Conservation (phyloP, 2,888 invertebrate genomes). For the Helleia helle region DNA sequence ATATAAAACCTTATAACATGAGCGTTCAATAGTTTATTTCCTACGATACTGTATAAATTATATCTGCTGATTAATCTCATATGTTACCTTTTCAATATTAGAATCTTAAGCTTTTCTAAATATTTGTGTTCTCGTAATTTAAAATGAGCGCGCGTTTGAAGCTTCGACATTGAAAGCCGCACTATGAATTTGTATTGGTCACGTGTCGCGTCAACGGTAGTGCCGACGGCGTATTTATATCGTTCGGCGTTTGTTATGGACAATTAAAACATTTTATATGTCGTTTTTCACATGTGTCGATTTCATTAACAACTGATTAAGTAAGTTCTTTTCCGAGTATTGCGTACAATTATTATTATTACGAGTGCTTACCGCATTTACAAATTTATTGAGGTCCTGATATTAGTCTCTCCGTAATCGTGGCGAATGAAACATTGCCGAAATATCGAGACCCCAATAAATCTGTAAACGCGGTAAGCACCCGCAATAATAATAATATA, state of each 20-base stretch:
- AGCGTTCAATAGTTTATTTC: too few species aligned
- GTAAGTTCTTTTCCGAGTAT: conserved; percentile 2
- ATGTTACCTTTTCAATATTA: conserved; percentile 2
- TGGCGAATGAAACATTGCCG: too few species aligned
- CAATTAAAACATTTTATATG: conserved; percentile 16
- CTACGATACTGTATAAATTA: too few species aligned
- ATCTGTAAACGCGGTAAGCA: too few species aligned
- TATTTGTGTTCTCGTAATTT: conserved; percentile 13
- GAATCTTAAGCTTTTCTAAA: conserved; percentile 11
- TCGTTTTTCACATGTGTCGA: conserved; percentile 10
- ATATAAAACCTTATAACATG: too few species aligned
- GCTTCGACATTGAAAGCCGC: conserved; percentile 16
- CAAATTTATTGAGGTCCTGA: too few species aligned
- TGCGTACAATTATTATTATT: too few species aligned
- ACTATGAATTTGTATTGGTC: conserved; percentile 2
- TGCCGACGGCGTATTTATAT: conserved; percentile 12
- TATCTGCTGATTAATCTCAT: background rate
- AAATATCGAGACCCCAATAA: too few species aligned
- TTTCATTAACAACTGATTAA: conserved; percentile 3
- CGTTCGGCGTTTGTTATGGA: conserved; percentile 15
- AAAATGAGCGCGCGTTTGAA: conserved; percentile 12
- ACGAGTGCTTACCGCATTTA: too few species aligned
- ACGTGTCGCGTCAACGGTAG: conserved; percentile 9
- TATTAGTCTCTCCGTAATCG: too few species aligned
- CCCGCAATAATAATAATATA: too few species aligned